Base-by-base conservation (phyloP, 2,113 vertebrate species). In the Indicator indicator region DNA sequence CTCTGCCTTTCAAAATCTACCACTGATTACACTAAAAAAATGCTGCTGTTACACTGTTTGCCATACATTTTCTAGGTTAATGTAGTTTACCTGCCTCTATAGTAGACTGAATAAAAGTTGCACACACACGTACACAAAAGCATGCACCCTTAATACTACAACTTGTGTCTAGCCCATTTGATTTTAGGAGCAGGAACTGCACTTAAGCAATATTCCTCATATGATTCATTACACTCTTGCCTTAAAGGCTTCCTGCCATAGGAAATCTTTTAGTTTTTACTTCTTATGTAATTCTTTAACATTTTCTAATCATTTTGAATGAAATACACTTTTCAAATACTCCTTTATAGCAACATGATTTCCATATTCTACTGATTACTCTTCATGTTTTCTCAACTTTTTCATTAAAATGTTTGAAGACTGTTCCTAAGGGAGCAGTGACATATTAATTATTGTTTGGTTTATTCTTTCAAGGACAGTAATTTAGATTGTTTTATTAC, bases 401-500 rank as follows among this genome's bases (percentile, higher is more conserved):
- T 68, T 65, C 54, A 78, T 26, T 62, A 10, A 89, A 79, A 26
- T 64, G 77, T 69, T 78, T 27, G 50, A 95, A 93, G 52, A 71
- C 83, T 3, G 40, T 70, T 74, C 73, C 71, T 75, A 95, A 91
- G 52, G 88, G 89, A 95, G 81, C 75, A 84, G 86, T 58, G 36
- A 26, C 68, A 63, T 92, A 95, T 92, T 94, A 92, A 90, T 95
- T 84, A 85, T 83, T 94, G 84, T 90, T 97, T 96, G 32, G 67
- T 91, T 97, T 97, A 80, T 62, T 80, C 68, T 88, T 95, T 83
- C 62, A 97, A 95, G 84, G 96, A 92, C 84, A 88, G 95, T 96
- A 95, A 96, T 97, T 96, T 96, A 93, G 86, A 95, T 95, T 96
- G 92, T 95, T 95, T 96, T 95, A 89, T 95, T 84, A 55, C 54